Base-by-base conservation (phyloP, 2,888 invertebrate species). In the Horisme vitalbata region DNA sequence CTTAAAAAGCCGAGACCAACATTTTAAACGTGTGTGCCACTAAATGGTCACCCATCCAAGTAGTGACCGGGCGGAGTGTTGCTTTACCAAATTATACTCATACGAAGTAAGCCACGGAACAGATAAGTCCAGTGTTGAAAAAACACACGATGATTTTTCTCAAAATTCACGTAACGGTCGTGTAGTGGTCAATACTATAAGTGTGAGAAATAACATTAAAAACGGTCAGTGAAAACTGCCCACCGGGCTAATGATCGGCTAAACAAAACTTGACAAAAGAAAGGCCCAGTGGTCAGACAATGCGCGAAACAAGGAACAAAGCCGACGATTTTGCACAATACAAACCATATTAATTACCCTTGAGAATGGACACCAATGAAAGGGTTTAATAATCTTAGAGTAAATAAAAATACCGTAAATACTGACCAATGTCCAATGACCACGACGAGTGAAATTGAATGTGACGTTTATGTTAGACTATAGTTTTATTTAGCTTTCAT, bases 361-460 rank as follows among this genome's bases (percentile, higher is more conserved):
- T 68, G 70, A 77, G 75, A 75, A 74, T 64, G 65, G 48, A 60
- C 58, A 80, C 81, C 81, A 82, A 68, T 55, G 73, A 75, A 80
- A 73, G 86, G 87, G 85, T 88, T 86, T 86, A 87, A 87, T 86
- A 86, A 77, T 83, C 80, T 85, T 81, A 78, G 62, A 76, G 83
- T 83, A 85, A 87, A 88, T 87, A 88, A 80, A 83, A 78, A 73
- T 73, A 58, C 57, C 71, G 73, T 80, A 80, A 76, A 75, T 62
- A 43, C 75, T 86, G 86, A 83, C 86, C 85, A 67, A 71, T 83
- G 83, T 68, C 75, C 81, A 63, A 59, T 71, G 65, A 62, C 70
- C 71, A 63, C 59, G 32, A 24, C 18, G 41, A 7, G 23, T 70
- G 46, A 67, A 80, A 83, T 82, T 71, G 49, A 65, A 79, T 76